Base-by-base conservation (phyloP, 2,797 vertebrate species). In the Chrysocyon brachyurus region DNA sequence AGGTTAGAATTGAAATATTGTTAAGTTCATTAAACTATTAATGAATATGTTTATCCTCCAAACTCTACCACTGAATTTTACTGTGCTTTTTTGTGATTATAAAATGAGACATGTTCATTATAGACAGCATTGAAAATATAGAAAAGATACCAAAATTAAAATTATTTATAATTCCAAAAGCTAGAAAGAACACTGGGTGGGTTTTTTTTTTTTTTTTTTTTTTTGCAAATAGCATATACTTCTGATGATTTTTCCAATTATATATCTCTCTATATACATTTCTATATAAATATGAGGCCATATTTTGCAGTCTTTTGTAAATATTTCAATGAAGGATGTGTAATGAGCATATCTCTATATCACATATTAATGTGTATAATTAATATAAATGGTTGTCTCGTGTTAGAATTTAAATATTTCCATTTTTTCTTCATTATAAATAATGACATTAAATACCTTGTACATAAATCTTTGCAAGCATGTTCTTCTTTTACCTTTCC, bases 51-150 rank as follows among this genome's bases (percentile, higher is more conserved):
- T 54, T 52, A 57, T 64, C 46, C 16, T 17, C 16, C 64, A 92
- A 57, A 2, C 24, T 15, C 24, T 72, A 56, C 63, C 26, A 6
- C 26, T 79, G 70, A 87, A 75, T 85, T 70, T 75, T 68, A 66
- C 66, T 33, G 28, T 11, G 9, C 86, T 77, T 57, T 57, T 82
- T 36, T 81, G 22, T 89, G 33, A 77, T 87, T 82, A 83, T 17
- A 86, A 87, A 93, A 68, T 64, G 19, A 90, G 16, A n/a, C 16
- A 19, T 14, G 8, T 61, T 97, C 22, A 54, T 83, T 73, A 64
- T 81, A 83, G 16, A 72, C n/a, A 93, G 61, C 83, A 87, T 22
- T 87, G 24, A 64, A 96, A 72, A 87, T 87, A 66, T 77, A n/a
- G 8, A 56, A 56, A 56, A 56, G 15, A 64, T n/a, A 64, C 28